Percentiles rank a stretch among this genome's conserved stretches.
These are phyloP conservation scores for Spisula subtruncata DNA, from an alignment of 2,888 invertebrate species.

Conservation along the genomic window DNA sequence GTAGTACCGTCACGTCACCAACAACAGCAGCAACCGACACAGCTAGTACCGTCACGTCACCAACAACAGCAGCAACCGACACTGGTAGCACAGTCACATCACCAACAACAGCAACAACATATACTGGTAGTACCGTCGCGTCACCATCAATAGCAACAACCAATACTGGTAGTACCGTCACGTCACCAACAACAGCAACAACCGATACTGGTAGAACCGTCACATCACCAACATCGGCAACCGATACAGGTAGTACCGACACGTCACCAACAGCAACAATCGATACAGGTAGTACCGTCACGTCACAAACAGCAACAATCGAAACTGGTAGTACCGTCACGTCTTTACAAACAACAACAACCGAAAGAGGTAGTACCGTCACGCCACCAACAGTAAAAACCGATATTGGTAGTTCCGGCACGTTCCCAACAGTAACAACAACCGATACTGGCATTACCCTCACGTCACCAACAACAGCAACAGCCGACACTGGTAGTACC, in stretches of 20 bases:
- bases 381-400: no score
- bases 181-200: background rate
- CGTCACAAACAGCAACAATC: no score
- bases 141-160: background rate
- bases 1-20: background rate
- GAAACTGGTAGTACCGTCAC: background rate
- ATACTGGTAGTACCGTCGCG: background rate
- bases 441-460: no score
- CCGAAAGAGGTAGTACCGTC: no score
- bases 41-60: background rate
- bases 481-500: background rate
- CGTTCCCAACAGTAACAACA: no score
- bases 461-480: background rate
- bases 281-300: no score
- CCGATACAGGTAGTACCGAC: no score
- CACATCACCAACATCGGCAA: no score
- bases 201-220: no score
- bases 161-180: background rate
- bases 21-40: background rate
- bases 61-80: background rate
- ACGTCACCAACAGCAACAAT: no score
- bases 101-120: background rate
- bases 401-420: no score
- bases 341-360: background rate
- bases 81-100: background rate